A percentile compares a stretch with the other conserved stretches of the same genome.
Conservation (phyloP, 2,797 vertebrate genomes). For the Cyclopterus lumpus region DNA sequence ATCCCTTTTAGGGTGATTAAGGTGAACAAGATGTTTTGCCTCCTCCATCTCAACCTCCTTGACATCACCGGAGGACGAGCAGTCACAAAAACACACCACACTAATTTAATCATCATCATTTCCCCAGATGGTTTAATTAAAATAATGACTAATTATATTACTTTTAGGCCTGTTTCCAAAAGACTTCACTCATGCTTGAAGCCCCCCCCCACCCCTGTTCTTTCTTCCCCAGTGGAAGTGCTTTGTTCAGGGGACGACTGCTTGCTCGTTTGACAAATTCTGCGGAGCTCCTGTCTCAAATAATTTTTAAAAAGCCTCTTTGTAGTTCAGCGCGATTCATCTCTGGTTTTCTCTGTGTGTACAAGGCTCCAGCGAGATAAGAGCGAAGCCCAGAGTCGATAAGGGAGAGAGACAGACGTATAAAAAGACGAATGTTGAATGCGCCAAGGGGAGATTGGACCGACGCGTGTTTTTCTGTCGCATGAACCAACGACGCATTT, state of each 20-base stretch:
- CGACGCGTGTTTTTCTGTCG: constrained; percentile 39
- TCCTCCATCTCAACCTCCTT: constrained; percentile 28
- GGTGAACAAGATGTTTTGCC: constrained; percentile 31
- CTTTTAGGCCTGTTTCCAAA: constrained; percentile 54
- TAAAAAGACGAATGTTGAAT: constrained; percentile 38
- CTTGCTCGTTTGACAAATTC: constrained; percentile 45
- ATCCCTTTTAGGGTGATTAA: constrained; percentile 60
- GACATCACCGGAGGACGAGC: constrained; percentile 38
- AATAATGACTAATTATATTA: constrained; percentile 54
- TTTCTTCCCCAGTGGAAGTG: not conserved
- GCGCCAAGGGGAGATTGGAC: constrained; percentile 23
- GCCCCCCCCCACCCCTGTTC: not conserved
- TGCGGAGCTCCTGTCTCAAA: constrained; percentile 19
- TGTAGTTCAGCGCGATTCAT: constrained; percentile 54
- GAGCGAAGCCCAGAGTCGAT: constrained; percentile 52
- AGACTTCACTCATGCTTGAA: constrained; percentile 35
- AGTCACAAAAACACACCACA: not conserved
- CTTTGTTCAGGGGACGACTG: constrained; percentile 27
- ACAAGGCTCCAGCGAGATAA: constrained; percentile 54
- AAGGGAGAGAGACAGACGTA: constrained; percentile 22
- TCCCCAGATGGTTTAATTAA: constrained; percentile 68
- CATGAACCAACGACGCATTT: constrained; percentile 17
- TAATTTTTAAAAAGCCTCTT: constrained; percentile 30
- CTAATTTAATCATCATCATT: constrained; percentile 54
- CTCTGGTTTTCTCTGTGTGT: constrained; percentile 49